These are phyloP conservation scores for Picathartes gymnocephalus DNA, from an alignment of 2,113 vertebrate species.

Conservation along the genomic window DNA sequence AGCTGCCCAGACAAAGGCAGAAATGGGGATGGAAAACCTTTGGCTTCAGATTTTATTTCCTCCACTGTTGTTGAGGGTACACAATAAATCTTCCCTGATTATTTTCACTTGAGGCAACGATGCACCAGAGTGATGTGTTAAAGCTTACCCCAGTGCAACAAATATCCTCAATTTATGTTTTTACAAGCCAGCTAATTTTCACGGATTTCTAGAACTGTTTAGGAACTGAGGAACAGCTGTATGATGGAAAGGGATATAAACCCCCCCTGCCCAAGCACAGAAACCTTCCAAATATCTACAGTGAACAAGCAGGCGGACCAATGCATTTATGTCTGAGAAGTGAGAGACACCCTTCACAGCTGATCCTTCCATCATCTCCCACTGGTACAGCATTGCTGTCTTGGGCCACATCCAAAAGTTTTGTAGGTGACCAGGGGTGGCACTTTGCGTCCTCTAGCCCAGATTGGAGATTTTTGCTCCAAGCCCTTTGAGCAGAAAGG, in stretches of 20 bases:
- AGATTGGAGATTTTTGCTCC: background rate
- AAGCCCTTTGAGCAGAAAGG: background rate
- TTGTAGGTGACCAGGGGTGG: background rate
- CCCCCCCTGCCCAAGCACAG: accelerated
- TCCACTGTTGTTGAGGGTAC: background rate
- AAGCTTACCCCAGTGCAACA: background rate
- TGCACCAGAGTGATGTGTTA: background rate
- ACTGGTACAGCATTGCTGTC: background rate
- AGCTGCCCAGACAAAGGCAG: background rate
- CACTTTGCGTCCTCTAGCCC: background rate
- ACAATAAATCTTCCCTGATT: background rate
- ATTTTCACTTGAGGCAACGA: background rate
- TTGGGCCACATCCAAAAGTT: background rate
- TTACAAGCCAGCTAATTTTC: conserved; percentile 11
- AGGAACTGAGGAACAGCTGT: background rate
- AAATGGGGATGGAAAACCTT: background rate
- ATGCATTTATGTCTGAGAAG: background rate
- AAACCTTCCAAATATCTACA: background rate
- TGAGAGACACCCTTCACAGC: background rate
- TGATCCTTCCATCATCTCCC: background rate
- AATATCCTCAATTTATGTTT: background rate
- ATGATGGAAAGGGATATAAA: background rate
- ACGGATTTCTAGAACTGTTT: background rate
- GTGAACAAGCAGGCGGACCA: background rate
- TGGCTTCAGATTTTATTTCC: background rate